Evolutionary conservation across 2,113 vertebrate species (phyloP), one percentile per base, ranked within the genome.

Genomic region (Hepsetus odoe): DNA sequence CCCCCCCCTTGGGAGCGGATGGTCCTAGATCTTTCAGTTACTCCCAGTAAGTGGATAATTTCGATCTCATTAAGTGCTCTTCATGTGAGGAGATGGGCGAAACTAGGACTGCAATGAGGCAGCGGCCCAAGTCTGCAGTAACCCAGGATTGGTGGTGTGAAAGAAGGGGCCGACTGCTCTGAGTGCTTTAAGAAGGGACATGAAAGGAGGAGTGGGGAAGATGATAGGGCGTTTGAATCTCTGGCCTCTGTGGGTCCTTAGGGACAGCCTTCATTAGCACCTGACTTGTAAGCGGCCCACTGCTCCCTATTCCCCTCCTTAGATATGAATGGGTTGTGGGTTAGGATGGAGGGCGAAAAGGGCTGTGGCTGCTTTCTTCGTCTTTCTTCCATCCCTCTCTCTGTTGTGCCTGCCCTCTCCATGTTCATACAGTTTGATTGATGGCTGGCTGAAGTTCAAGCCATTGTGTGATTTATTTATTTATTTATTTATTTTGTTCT

Each of bases 181-280:
- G 46, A 73, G 28, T 26, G 30, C 55, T 65, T 78, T 72, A 18
- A 74, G 75, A 71, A 72, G 26, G 65, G 67, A 72, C 46, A 69
- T 84, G 75, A 81, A 78, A 78, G 28, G 72, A 18, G 5, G 24
- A 26, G 16, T 5, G 22, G 64, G 61, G 46, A 51, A 77, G 79
- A 74, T 77, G 82, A 72, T 65, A 38, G 12, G 70, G 20, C 44
- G 53, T 77, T 82, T 77, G 75, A 77, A 77, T 77, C 68, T 32
- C 49, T 18, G 30, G 83, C 46, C 82, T 58, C 70, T 32, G n/a
- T 66, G 10, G 30, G 30, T 78, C 71, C 67, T 65, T 22, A 5
- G 71, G 72, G 79, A 35, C 72, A 18, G 8, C 18, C 61, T 72
- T 84, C 83, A 82, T 84, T 84, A 84, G 72, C 67, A 24, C 74